These are phyloP conservation scores for Brachionus rotundiformis DNA, from an alignment of 1,140 invertebrate genomes.

Conservation along the genomic window DNA sequence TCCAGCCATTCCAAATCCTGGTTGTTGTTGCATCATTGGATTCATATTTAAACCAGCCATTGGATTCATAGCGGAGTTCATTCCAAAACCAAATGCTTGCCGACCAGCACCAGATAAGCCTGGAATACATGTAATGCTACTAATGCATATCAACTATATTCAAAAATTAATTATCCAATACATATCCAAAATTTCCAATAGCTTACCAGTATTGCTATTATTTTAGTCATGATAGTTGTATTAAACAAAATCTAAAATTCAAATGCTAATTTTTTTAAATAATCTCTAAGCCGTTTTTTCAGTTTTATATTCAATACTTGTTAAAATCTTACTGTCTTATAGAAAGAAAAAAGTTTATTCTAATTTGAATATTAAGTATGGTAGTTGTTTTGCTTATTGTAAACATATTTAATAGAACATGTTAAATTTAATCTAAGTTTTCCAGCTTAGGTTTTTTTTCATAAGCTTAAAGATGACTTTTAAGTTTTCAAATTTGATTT, in stretches of 20 bases:
- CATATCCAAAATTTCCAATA: not conserved
- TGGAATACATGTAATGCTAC: not conserved
- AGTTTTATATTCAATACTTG: not conserved
- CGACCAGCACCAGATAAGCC: not conserved
- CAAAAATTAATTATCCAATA: not conserved
- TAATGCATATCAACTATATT: not conserved
- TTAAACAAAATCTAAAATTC: not conserved
- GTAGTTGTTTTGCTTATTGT: no score
- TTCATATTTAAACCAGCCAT: not conserved
- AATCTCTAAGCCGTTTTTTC: not conserved
- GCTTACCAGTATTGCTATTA: not conserved
- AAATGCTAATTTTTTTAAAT: not conserved
- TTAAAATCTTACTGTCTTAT: no score
- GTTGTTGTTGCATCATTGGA: not conserved
- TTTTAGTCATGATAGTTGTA: not conserved
- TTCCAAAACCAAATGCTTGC: not conserved
- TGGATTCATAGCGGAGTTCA: slow-evolving; percentile 16
- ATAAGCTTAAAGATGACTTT: no score
- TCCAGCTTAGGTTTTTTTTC: no score
- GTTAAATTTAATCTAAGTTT: no score
- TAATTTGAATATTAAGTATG: not conserved
- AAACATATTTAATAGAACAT: no score
- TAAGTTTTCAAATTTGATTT: no score
- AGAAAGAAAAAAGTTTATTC: no score
- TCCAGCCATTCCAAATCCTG: not conserved